phyloP scores from a whole-genome alignment of 2,113 vertebrate species.

The Xiphias gladius region DNA sequence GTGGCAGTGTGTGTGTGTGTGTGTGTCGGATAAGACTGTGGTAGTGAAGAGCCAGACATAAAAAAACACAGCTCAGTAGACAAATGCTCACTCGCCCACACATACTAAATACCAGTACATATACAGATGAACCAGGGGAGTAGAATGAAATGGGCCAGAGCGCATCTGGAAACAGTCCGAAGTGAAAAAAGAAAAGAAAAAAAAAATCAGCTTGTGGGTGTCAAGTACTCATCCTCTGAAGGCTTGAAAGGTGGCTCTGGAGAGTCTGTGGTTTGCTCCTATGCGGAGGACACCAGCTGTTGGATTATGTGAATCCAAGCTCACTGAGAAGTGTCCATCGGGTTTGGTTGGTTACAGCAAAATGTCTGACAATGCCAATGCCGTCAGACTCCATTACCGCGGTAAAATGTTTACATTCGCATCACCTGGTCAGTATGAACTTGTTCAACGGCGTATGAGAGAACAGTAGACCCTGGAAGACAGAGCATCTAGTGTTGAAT shows the following conservation, averaged over 20 bases:
- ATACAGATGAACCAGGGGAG: constrained; percentile 3
- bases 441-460: not conserved
- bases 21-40: constrained; percentile 51
- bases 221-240: not conserved
- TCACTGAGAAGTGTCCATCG: not conserved
- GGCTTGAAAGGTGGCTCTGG: not conserved
- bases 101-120: not conserved
- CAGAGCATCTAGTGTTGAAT: too few species aligned
- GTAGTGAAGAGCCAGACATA: constrained; percentile 56
- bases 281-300: too few species aligned
- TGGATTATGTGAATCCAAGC: too few species aligned
- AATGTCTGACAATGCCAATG: too few species aligned
- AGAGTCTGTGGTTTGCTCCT: too few species aligned
- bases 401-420: not conserved
- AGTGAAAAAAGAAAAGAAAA: too few species aligned
- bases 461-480: not conserved
- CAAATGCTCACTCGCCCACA: not conserved
- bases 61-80: constrained; percentile 55
- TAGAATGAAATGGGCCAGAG: not conserved
- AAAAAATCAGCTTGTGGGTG: not conserved
- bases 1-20: constrained; percentile 40
- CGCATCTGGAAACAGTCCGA: not conserved
- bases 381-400: not conserved
- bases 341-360: not conserved
- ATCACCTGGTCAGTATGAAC: not conserved